These are phyloP conservation scores for Xylota segnis DNA, from an alignment of 2,888 invertebrate species.

Conservation along the genomic window DNA sequence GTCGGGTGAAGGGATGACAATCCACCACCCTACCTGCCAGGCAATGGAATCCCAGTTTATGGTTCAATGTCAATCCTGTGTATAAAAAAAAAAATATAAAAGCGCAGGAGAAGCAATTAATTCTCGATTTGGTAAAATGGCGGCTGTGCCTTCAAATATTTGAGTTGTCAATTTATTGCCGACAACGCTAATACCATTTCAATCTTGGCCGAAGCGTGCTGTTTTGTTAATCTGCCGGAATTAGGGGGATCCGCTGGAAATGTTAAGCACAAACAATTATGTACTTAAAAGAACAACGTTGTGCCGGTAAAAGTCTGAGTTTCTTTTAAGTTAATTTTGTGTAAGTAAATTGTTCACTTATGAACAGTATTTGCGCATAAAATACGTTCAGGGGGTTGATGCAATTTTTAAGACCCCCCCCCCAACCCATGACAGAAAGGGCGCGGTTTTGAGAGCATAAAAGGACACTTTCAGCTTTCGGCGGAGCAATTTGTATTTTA, in stretches of 20 bases:
- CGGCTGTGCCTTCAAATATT: conserved; percentile 42
- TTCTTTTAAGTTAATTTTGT: conserved; percentile 43
- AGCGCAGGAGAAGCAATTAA: conserved; percentile 54
- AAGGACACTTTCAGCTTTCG: not conserved
- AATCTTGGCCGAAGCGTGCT: conserved; percentile 18
- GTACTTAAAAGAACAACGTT: conserved; percentile 27
- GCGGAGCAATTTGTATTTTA: not conserved
- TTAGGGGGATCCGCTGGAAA: conserved; percentile 15
- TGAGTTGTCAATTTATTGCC: conserved; percentile 53
- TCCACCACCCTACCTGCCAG: conserved; percentile 10
- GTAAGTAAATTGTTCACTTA: conserved; percentile 38
- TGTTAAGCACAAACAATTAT: conserved; percentile 37
- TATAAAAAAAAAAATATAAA: conserved; percentile 30
- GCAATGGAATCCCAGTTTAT: conserved; percentile 11
- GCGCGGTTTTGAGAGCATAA: not conserved
- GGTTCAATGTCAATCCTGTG: conserved; percentile 53
- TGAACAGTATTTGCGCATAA: not conserved
- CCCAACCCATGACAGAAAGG: not conserved
- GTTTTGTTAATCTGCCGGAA: conserved; percentile 23
- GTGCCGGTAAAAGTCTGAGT: not conserved
- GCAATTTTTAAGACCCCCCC: not conserved
- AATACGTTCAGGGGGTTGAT: not conserved
- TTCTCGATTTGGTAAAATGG: conserved; percentile 47
- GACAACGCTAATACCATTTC: conserved; percentile 15
- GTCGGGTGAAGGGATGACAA: conserved; percentile 28